Evolutionary conservation across 2,113 vertebrate genomes (phyloP), one percentile per base, ranked within the genome.

Genomic region (Amia ocellicauda): DNA sequence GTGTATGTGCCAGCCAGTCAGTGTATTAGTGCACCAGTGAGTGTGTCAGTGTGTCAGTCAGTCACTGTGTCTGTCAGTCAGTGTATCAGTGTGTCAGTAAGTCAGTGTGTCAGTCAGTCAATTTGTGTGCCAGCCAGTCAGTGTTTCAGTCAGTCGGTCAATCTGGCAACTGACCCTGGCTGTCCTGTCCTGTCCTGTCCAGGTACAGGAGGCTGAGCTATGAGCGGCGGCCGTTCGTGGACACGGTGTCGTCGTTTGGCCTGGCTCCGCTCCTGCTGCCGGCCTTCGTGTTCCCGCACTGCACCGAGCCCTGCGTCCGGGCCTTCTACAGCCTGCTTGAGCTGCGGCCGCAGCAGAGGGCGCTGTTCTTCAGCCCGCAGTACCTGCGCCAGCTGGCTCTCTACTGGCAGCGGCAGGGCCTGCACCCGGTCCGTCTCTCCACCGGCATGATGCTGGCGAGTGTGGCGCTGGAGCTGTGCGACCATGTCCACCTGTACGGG

Each of bases 401-500:
- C 2, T 61, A 55, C 42, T 73, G 67, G 70, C 61, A 56, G 53
- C 1, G 1, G 22, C 45, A 27, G n/a, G 66, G 70, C 10, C 58
- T 72, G 3, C 24, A 31, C 24, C 29, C 23, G 45, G 1, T 2
- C 0, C 66, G 70, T 19, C 60, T 75, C 29, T 67, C 70, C 2
- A 28, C 73, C 1, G 73, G 70, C 7, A 28, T 75, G 13, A 64
- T 73, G 42, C 1, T 75, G 49, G 61, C 49, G 3, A 75, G 43
- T 31, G 41, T 41, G 1, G 69, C 70, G 0, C 5, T 73, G 8
- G 70, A 72, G 11, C 11, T 75, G 24, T 75, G 73, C 16, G 42
- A 73, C 5, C 7, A 56, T 1, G 69, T 75, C 5, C 41, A 64
- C 4, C 70, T 73, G 0, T 75, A 75, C 3, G 73, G 73, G 2